phyloP scores from a whole-genome alignment of 2,797 vertebrate genomes.

The Alcedo atthis region DNA sequence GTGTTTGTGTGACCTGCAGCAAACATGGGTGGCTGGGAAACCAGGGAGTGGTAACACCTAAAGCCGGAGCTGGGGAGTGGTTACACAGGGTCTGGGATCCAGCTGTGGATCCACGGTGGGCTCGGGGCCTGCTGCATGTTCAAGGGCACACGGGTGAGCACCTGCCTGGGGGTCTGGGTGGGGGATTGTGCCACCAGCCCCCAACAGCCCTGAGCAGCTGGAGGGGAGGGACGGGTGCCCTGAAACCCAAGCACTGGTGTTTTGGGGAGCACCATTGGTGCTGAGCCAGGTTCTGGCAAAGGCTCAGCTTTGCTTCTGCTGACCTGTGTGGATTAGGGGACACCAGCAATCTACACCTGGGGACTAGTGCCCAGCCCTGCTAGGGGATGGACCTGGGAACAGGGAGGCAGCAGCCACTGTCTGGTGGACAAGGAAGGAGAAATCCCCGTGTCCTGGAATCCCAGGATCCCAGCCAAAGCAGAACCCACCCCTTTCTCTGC shows the following conservation, averaged over 20 bases:
- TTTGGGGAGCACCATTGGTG: accelerated
- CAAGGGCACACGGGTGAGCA: accelerated
- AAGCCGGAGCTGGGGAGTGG: not conserved
- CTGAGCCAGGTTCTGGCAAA: not conserved
- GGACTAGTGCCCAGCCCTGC: not conserved
- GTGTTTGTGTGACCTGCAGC: too few species aligned
- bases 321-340: accelerated
- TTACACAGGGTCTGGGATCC: not conserved
- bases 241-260: accelerated
- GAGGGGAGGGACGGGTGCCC: not conserved
- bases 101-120: accelerated
- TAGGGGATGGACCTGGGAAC: not conserved
- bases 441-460: not conserved
- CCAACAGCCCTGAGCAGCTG: not conserved
- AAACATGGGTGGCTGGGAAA: accelerated
- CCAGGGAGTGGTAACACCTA: not conserved
- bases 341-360: too few species aligned
- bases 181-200: not conserved
- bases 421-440: not conserved
- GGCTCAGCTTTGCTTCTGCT: not conserved
- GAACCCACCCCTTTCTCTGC: not conserved
- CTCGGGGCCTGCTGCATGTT: accelerated
- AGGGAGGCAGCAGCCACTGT: not conserved
- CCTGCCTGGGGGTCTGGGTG: not conserved
- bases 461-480: not conserved